These are phyloP conservation scores for Pristionchus japonicus DNA, from an alignment of 2,888 invertebrate genomes.

Conservation along the genomic window DNA sequence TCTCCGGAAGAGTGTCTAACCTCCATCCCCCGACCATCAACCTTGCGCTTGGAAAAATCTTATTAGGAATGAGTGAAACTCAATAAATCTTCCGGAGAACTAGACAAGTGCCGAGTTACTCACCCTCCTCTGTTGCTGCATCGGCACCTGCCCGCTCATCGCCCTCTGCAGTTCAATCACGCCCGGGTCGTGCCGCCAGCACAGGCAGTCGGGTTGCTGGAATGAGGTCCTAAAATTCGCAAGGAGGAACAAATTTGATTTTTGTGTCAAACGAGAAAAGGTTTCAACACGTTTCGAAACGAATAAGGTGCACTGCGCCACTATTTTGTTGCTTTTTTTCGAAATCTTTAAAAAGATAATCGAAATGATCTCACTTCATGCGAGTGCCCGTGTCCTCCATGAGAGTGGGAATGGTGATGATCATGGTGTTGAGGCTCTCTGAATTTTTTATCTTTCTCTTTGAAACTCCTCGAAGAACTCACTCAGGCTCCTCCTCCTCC, in stretches of 20 bases:
- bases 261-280: too few relatives aligned
- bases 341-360: background rate
- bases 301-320: too few relatives aligned
- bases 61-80: too few relatives aligned
- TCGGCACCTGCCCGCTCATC: background rate
- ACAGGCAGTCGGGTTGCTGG: background rate
- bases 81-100: too few relatives aligned
- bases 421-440: background rate
- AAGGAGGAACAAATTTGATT: background rate
- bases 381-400: background rate
- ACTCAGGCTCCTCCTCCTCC: conserved; percentile 8
- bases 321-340: too few relatives aligned
- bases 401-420: background rate
- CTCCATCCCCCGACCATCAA: too few relatives aligned
- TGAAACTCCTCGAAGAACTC: background rate
- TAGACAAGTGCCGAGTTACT: too few relatives aligned
- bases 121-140: background rate
- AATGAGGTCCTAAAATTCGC: background rate
- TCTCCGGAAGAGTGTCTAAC: too few relatives aligned
- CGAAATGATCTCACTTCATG: background rate
- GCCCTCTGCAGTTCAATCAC: background rate
- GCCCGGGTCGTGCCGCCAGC: background rate
- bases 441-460: background rate
- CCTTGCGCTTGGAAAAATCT: too few relatives aligned
- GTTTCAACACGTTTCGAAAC: too few relatives aligned